Conservation (phyloP, 2,797 vertebrate genomes). For the Protonibea diacanthus region DNA sequence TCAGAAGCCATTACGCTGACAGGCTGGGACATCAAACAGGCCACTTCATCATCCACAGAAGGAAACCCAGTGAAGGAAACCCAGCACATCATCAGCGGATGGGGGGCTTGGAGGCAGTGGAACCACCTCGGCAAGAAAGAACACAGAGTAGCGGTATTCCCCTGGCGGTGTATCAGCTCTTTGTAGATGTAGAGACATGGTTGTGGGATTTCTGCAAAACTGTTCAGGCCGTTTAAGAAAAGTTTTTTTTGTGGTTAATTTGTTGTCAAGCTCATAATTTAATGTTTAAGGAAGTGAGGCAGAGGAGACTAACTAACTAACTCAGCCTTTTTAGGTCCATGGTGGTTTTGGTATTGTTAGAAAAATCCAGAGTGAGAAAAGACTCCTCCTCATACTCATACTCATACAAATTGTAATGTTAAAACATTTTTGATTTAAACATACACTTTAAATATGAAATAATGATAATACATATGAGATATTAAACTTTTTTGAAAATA, state of each 20-base stretch:
- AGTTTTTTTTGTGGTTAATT: not conserved
- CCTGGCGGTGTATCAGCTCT: not conserved
- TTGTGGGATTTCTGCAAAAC: not conserved
- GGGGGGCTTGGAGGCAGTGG: not conserved
- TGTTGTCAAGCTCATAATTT: not conserved
- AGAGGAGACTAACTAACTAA: not conserved
- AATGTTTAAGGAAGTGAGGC: not conserved
- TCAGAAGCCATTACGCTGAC: not conserved
- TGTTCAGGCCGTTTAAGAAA: not conserved
- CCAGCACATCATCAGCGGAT: too few relatives aligned
- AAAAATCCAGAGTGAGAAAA: too few relatives aligned
- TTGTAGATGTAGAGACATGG: not conserved
- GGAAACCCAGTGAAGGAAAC: not conserved
- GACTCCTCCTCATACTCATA: too few relatives aligned
- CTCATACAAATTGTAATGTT: too few relatives aligned
- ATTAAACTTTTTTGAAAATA: not conserved
- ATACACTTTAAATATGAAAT: too few relatives aligned
- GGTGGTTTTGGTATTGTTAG: not conserved
- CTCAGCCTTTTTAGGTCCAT: not conserved
- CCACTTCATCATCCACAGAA: not conserved
- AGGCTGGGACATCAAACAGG: not conserved
- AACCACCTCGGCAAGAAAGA: constrained; percentile 1
- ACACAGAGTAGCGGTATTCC: not conserved
- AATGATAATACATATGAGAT: too few relatives aligned
- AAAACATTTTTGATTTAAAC: too few relatives aligned